Percentiles rank a stretch among this genome's conserved stretches.
phyloP scores from a whole-genome alignment of 2,113 vertebrate species.

The Laticauda laticaudata region DNA sequence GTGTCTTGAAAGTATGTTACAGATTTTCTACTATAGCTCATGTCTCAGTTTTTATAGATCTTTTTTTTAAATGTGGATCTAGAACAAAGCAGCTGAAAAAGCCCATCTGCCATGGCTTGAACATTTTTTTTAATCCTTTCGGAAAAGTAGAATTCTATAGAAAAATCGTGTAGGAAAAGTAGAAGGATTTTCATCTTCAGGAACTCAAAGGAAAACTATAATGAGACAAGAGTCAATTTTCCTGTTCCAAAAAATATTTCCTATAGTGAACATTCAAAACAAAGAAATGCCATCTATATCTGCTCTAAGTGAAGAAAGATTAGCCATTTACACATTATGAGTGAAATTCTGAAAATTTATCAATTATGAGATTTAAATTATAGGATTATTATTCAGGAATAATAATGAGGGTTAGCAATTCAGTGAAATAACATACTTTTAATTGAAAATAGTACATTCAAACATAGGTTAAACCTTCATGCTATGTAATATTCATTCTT shows the following conservation, averaged over 20 bases:
- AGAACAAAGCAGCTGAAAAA: not conserved
- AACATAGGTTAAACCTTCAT: not conserved
- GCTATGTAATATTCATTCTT: not conserved
- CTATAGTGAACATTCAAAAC: not conserved
- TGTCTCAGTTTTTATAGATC: not conserved
- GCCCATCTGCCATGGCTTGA: not conserved
- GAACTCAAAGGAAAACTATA: not conserved
- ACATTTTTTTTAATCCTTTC: not conserved
- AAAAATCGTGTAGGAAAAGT: not conserved
- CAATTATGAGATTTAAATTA: not conserved
- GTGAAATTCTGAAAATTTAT: not conserved
- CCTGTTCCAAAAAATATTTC: not conserved
- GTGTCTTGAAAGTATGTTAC: not conserved
- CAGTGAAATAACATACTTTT: not conserved
- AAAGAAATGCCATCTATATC: not conserved
- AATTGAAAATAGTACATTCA: not conserved
- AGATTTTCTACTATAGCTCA: not conserved
- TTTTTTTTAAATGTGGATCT: not conserved
- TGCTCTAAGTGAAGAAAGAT: not conserved
- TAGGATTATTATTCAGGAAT: not conserved
- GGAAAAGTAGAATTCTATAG: not conserved
- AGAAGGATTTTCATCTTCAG: not conserved
- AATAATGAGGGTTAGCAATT: not conserved
- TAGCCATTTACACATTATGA: not conserved
- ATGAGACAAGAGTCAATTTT: not conserved